Conservation (phyloP, 53 echinoderm and acorn worm species). For the Zoroaster sp. region DNA sequence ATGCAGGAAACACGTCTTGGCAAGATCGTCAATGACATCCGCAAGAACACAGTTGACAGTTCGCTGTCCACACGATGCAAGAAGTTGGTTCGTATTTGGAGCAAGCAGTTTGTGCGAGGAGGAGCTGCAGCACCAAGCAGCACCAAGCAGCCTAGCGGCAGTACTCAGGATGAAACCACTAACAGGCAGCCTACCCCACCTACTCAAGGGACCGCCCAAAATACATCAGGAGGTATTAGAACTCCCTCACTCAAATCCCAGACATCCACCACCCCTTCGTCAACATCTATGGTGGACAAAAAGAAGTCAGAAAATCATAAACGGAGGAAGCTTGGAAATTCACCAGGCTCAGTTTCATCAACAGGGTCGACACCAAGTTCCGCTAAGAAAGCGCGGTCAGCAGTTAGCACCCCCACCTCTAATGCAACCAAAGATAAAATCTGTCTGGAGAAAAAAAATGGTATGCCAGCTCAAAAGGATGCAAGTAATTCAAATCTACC, state of each 20-base stretch:
- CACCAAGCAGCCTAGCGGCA: conserved; percentile 40
- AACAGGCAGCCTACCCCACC: conserved; percentile 56
- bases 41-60: conserved; percentile 78
- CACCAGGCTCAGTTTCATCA: conserved; percentile 22
- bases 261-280: conserved; percentile 43
- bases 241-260: conserved; percentile 46
- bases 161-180: conserved; percentile 55
- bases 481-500: conserved; percentile 15
- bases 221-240: not conserved
- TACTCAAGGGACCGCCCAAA: conserved; percentile 9
- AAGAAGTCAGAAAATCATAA: conserved; percentile 82
- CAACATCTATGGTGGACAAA: conserved; percentile 81
- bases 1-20: conserved; percentile 94
- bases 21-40: conserved; percentile 91
- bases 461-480: conserved; percentile 34
- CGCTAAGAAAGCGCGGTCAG: conserved; percentile 8
- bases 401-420: conserved; percentile 18
- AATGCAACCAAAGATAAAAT: conserved; percentile 32
- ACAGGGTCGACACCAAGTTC: conserved; percentile 28
- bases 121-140: conserved; percentile 35
- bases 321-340: conserved; percentile 74
- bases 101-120: conserved; percentile 82
- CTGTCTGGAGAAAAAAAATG: conserved; percentile 40
- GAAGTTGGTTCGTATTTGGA: conserved; percentile 81
- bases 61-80: conserved; percentile 79